phyloP scores from a whole-genome alignment of 2,113 vertebrate genomes.

The Reinhardtius hippoglossoides region DNA sequence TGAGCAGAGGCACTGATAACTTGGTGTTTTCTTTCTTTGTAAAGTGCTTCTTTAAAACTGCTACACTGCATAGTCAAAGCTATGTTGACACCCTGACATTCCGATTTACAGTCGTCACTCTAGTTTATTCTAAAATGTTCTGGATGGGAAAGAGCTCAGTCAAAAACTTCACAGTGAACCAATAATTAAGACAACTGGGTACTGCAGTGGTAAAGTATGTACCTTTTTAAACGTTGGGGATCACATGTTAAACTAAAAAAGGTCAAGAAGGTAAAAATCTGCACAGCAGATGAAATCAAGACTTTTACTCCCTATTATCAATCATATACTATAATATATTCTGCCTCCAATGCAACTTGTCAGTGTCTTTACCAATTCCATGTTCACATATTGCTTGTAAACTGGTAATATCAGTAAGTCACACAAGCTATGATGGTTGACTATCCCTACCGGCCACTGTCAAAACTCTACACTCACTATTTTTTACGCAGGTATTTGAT shows the following conservation, averaged over 20 bases:
- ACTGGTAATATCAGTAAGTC: no score
- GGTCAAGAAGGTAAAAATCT: neutral
- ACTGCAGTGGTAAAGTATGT: neutral
- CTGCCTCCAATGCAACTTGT: neutral
- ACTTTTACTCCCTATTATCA: no score
- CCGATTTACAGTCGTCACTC: neutral
- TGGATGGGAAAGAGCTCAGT: neutral
- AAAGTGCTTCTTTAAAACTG: neutral
- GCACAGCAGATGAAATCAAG: neutral
- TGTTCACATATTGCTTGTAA: no score
- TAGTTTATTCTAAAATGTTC: neutral
- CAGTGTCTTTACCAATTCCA: no score
- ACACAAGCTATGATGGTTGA: no score
- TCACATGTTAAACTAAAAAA: neutral
- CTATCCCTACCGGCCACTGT: neutral
- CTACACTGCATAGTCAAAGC: conserved; percentile 1
- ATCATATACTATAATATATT: neutral
- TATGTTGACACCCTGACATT: neutral
- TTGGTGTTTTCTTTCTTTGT: neutral
- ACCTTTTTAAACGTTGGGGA: neutral
- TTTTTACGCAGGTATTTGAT: no score
- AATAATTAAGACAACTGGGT: neutral
- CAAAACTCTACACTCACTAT: no score
- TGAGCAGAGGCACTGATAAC: no score
- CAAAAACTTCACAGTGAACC: no score